Evolutionary conservation across 2,888 invertebrate genomes (phyloP), one percentile per base, ranked within the genome.

Genomic region (Blomia tropicalis): DNA sequence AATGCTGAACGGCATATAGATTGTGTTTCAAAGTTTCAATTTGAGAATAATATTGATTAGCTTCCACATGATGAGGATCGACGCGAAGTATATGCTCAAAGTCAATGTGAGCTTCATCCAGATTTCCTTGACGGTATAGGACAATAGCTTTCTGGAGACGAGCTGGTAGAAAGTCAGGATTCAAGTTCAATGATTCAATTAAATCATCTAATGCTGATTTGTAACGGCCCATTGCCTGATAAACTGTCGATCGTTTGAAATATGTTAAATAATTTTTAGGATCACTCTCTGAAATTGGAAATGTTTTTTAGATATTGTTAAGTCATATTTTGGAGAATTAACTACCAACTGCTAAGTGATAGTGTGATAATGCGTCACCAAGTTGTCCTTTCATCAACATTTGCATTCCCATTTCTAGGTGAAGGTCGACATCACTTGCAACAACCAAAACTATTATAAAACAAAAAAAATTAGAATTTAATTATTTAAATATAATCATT

Each of bases 171-270:
- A 99, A 98, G 74, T 95, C 95, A 4, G 91, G 86, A 73, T 96
- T 95, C 64, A 98, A 74, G 72, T 91, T 85, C 66, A 99, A 76
- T 30, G 93, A 95, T 76, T 82, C 83, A 69, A 87, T 86, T 69
- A 99, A 83, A 77, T 99, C 98, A 70, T 85, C 83, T 36, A 96
- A 77, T 0, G 98, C 98, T 72, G 91, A 86, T 73, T 89, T 89
- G 0, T 93, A 86, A 77, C 92, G 93, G 56, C 93, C 93, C 69
- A 96, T 78, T 7, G 95, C 96, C 72, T 96, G 80, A 76, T 89
- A 95, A 0, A 93, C 91, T 0, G 95, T 93, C 51, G 92, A 96
- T 70, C 96, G 79, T 74, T 91, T 87, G 74, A 89, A 98, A 73
- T 89, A 88, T 59, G 92, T 92, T 74, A 96, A 80, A 76, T 95